These are phyloP conservation scores for Erynnis tages DNA, from an alignment of 2,888 invertebrate species.

Conservation along the genomic window DNA sequence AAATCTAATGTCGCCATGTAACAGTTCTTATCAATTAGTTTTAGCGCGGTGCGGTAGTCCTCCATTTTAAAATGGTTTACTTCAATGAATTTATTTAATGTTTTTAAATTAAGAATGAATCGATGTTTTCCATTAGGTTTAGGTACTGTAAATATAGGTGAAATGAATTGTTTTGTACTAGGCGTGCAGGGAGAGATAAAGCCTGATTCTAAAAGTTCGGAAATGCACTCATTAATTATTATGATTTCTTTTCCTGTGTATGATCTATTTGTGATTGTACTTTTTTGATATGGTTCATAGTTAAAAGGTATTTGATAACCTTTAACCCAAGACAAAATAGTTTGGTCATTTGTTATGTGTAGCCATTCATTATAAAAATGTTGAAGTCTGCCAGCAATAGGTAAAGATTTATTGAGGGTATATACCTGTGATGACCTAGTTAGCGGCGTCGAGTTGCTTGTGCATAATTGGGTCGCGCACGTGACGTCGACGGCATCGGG, in stretches of 20 bases:
- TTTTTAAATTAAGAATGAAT: conserved; percentile 21
- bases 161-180: conserved; percentile 26
- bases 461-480: neutral
- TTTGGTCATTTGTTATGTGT: conserved; percentile 22
- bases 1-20: no score
- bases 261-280: neutral
- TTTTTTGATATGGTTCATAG: conserved; percentile 1
- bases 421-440: conserved; percentile 10
- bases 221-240: conserved; percentile 10
- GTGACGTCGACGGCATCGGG: conserved; percentile 12
- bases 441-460: neutral
- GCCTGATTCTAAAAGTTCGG: conserved; percentile 7
- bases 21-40: no score
- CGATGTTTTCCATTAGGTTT: conserved; percentile 20
- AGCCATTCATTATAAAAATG: conserved; percentile 25
- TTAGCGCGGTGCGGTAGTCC: no score
- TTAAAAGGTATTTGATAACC: conserved; percentile 30
- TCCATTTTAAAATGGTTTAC: no score
- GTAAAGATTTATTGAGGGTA: neutral
- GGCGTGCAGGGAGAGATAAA: conserved; percentile 26
- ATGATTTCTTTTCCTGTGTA: neutral
- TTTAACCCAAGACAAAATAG: conserved; percentile 24
- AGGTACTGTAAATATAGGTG: conserved; percentile 30
- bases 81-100: no score
- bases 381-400: conserved; percentile 22